A percentile compares a stretch with the other conserved stretches of the same genome.
Conservation (phyloP, 2,888 invertebrate genomes). For the Brachynemurus nebulosus region DNA sequence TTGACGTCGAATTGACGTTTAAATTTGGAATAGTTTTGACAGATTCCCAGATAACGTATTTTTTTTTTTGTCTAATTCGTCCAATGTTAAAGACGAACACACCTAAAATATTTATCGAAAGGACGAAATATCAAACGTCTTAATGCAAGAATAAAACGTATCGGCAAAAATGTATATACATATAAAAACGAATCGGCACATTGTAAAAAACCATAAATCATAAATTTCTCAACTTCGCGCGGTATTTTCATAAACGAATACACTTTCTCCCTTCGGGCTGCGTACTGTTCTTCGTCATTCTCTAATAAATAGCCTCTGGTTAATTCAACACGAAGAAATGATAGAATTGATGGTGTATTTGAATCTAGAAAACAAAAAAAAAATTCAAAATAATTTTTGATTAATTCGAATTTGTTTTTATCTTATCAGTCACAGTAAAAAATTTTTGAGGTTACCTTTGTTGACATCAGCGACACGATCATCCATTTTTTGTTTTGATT, state of each 20-base stretch:
- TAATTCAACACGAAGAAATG: slow-evolving; percentile 74
- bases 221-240: slow-evolving; percentile 79
- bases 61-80: no score
- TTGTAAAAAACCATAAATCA: slow-evolving; percentile 87
- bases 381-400: neutral
- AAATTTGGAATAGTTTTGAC: no score
- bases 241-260: slow-evolving; percentile 96
- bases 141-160: slow-evolving; percentile 77
- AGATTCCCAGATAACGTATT: no score
- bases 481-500: slow-evolving; percentile 18
- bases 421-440: neutral
- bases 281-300: slow-evolving; percentile 89
- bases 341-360: slow-evolving; percentile 35
- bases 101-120: slow-evolving; percentile 61
- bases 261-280: slow-evolving; percentile 86
- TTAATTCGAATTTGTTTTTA: neutral
- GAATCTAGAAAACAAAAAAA: slow-evolving; percentile 21
- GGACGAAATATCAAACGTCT: slow-evolving; percentile 66
- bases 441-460: slow-evolving; percentile 17
- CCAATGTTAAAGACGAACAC: slow-evolving; percentile 25
- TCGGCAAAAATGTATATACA: slow-evolving; percentile 92
- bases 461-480: slow-evolving; percentile 21
- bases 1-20: no score
- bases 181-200: slow-evolving; percentile 96
- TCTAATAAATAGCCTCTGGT: slow-evolving; percentile 87